Evolutionary conservation across 2,888 invertebrate genomes (phyloP).

Genomic region (Plemyria rubiginata): DNA sequence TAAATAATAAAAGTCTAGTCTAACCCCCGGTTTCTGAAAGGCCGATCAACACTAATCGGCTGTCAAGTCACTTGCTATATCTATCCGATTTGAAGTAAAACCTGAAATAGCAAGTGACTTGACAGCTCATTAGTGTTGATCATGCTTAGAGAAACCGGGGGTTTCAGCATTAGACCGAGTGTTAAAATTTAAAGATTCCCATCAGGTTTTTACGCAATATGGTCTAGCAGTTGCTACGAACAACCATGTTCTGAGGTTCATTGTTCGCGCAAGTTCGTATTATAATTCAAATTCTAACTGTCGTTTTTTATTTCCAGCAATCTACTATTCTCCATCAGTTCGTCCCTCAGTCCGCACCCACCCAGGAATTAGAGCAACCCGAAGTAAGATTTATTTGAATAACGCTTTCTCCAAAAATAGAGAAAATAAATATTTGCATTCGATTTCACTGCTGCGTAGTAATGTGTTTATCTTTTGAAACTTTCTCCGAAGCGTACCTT

Average conservation of each 20-base stretch:
- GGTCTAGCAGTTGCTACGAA: background rate
- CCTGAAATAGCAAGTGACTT: too few relatives aligned
- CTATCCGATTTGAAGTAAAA: too few relatives aligned
- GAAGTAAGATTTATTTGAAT: conserved; percentile 60
- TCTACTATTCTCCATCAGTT: conserved; percentile 74
- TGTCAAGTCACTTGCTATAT: too few relatives aligned
- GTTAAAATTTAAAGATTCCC: too few relatives aligned
- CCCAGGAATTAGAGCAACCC: conserved; percentile 77
- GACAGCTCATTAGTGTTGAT: too few relatives aligned
- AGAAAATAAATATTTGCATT: conserved; percentile 37
- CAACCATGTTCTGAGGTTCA: too few relatives aligned
- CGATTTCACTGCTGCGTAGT: conserved; percentile 33
- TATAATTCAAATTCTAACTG: background rate
- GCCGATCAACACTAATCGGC: too few relatives aligned
- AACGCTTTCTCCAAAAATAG: conserved; percentile 30
- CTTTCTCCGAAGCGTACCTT: conserved; percentile 34
- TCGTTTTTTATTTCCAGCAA: conserved; percentile 62
- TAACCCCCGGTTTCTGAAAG: too few relatives aligned
- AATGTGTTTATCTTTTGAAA: conserved; percentile 23
- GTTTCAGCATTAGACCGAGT: background rate
- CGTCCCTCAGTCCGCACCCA: conserved; percentile 77
- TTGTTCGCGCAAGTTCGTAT: too few relatives aligned
- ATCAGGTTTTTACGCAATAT: too few relatives aligned
- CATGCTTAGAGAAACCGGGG: too few relatives aligned
- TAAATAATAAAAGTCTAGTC: too few relatives aligned